phyloP scores from a whole-genome alignment of 2,113 vertebrate genomes.

The Prionailurus viverrinus region DNA sequence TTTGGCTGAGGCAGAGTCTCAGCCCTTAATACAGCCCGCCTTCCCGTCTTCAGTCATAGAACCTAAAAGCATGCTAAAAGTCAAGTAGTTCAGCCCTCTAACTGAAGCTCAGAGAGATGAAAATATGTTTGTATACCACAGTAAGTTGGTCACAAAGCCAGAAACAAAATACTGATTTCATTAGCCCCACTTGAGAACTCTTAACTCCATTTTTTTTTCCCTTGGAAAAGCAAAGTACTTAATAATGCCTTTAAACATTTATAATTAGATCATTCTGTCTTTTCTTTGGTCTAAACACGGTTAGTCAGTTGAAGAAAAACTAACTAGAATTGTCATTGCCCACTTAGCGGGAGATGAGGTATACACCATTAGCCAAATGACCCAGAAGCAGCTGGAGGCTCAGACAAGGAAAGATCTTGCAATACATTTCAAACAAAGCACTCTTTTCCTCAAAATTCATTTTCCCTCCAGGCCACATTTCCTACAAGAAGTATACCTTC shows the following conservation, averaged over 20 bases:
- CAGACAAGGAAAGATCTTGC: neutral
- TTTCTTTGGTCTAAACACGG: constrained; percentile 63
- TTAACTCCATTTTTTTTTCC: neutral
- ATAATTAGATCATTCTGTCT: constrained; percentile 56
- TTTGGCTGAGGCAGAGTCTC: neutral
- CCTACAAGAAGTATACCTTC: neutral
- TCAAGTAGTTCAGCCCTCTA: neutral
- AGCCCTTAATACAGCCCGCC: neutral
- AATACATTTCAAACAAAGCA: neutral
- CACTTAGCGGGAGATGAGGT: neutral
- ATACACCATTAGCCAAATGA: constrained; percentile 11
- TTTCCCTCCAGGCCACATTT: neutral
- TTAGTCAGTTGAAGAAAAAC: constrained; percentile 59
- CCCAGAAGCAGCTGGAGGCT: neutral
- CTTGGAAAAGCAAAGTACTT: constrained; percentile 35
- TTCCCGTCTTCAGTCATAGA: neutral
- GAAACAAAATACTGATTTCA: neutral
- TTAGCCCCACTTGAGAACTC: neutral
- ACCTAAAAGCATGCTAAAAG: neutral
- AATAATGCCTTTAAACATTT: constrained; percentile 59
- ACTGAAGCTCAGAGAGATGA: neutral
- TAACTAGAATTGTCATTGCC: constrained; percentile 57
- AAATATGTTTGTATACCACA: neutral
- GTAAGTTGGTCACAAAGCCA: neutral
- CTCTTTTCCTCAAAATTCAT: constrained; percentile 13